Conservation (phyloP, 2,888 invertebrate species). For the Alentia gelatinosa region DNA sequence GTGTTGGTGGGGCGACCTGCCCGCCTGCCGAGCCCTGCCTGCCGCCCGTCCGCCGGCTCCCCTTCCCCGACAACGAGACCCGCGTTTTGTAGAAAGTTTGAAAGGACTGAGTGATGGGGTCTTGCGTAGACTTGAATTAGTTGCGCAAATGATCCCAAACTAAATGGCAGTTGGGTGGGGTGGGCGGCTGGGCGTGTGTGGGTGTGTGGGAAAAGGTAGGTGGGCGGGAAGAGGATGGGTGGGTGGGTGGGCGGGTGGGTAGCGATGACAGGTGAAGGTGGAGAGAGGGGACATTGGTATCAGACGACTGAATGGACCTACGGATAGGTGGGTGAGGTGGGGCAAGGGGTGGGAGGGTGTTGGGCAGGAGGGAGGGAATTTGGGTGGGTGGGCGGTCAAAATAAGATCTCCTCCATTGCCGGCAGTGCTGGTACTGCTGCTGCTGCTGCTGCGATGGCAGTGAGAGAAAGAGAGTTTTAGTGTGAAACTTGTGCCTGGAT, state of each 20-base stretch:
- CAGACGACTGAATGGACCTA: background rate
- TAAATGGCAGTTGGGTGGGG: background rate
- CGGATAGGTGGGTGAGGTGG: too few species aligned
- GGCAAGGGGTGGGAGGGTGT: background rate
- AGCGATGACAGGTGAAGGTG: background rate
- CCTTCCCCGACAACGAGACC: background rate
- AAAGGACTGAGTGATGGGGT: background rate
- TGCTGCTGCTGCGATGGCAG: background rate
- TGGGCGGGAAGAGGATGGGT: background rate
- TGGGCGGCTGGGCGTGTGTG: background rate
- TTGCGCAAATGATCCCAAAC: slow-evolving; percentile 22
- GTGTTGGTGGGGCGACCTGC: background rate
- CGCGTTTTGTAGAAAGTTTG: slow-evolving; percentile 44
- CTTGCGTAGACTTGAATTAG: slow-evolving; percentile 45
- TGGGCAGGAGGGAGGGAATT: background rate
- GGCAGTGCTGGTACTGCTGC: background rate
- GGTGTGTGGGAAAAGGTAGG: background rate
- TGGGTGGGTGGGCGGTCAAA: background rate
- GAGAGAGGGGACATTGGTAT: background rate
- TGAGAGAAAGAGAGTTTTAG: background rate
- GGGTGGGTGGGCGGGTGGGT: background rate
- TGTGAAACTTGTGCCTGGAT: slow-evolving; percentile 22
- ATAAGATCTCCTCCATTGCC: background rate
- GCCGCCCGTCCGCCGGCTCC: background rate
- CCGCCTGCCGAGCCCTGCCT: background rate